phyloP scores from a whole-genome alignment of 2,888 invertebrate species.

The Crocallis elinguaria region DNA sequence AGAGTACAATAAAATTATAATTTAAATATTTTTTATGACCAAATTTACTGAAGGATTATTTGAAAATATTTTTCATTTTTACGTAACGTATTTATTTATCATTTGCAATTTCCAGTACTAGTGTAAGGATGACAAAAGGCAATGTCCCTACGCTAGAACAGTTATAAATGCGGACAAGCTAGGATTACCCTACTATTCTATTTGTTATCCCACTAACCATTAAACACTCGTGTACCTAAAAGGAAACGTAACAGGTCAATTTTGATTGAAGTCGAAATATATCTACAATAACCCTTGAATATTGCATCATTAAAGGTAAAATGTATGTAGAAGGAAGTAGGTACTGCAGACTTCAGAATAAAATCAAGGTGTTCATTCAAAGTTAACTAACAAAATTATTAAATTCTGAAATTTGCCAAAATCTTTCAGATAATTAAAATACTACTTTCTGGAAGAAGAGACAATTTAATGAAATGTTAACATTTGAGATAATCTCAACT shows the following conservation, averaged over 20 bases:
- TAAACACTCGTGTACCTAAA: too few relatives aligned
- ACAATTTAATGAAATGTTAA: neutral
- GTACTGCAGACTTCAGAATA: slow-evolving; percentile 18
- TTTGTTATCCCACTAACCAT: too few relatives aligned
- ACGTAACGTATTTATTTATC: too few relatives aligned
- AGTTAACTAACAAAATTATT: slow-evolving; percentile 5
- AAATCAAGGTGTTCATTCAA: slow-evolving; percentile 10
- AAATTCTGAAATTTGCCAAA: neutral
- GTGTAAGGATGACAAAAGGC: too few relatives aligned
- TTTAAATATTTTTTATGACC: neutral
- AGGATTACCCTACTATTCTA: too few relatives aligned
- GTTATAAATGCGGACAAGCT: too few relatives aligned
- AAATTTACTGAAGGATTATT: too few relatives aligned
- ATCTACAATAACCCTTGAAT: neutral
- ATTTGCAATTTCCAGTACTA: too few relatives aligned
- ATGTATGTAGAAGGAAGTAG: too few relatives aligned
- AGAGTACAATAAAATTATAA: neutral
- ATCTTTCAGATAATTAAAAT: neutral
- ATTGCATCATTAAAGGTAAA: slow-evolving; percentile 30
- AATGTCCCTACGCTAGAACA: too few relatives aligned
- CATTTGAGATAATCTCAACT: neutral
- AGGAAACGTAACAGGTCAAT: too few relatives aligned
- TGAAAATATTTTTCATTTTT: too few relatives aligned
- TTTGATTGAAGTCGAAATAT: neutral
- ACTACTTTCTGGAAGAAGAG: slow-evolving; percentile 1